Conservation (phyloP, 2,113 vertebrate species). For the Gasterosteus aculeatus region DNA sequence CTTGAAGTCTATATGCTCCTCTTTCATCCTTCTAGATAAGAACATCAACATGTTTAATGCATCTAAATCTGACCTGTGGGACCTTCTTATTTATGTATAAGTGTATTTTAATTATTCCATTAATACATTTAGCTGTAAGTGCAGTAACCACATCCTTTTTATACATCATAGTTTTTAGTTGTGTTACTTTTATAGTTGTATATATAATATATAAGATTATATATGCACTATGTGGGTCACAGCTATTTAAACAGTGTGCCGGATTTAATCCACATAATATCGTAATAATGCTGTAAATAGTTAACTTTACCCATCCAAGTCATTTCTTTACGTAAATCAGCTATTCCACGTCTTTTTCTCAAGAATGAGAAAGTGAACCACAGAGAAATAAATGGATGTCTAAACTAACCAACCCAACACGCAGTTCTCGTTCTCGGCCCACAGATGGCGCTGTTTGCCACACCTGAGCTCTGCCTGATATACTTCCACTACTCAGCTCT, state of each 20-base stretch:
- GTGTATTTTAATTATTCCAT: neutral
- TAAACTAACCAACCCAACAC: too few relatives aligned
- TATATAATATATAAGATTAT: neutral
- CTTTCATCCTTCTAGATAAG: neutral
- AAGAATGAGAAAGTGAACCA: neutral
- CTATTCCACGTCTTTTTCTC: neutral
- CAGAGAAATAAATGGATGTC: too few relatives aligned
- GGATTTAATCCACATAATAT: neutral
- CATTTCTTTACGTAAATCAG: neutral
- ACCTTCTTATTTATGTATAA: neutral
- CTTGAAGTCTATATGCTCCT: neutral
- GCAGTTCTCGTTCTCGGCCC: neutral
- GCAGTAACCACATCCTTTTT: neutral
- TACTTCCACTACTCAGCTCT: slow-evolving; percentile 12
- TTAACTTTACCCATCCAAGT: neutral
- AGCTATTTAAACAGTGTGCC: neutral
- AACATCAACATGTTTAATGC: neutral
- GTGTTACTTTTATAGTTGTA: neutral
- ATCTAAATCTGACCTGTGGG: neutral
- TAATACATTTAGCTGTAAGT: neutral
- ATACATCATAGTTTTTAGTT: neutral
- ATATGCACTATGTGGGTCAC: neutral
- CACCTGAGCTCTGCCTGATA: slow-evolving; percentile 39
- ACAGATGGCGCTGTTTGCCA: slow-evolving; percentile 70
- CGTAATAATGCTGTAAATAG: neutral